Base-by-base conservation (phyloP, 1,140 invertebrate species). In the Laupala kohalensis region DNA sequence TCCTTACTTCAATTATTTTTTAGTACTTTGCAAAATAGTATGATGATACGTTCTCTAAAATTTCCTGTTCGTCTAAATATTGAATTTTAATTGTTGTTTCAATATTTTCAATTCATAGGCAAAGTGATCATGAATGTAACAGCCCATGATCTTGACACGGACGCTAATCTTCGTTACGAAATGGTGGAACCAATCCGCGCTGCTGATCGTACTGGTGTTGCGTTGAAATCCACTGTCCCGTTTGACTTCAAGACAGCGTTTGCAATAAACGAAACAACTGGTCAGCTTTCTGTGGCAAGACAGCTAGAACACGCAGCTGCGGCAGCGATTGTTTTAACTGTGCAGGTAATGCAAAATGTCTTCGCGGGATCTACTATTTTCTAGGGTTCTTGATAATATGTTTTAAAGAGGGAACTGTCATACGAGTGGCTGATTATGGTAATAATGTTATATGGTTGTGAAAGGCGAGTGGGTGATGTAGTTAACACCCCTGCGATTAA, bases 311-410 rank as follows among this genome's bases (percentile, higher is more conserved):
- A 95, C 75, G 91, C 94, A 81, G 85, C 87, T 72, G 87, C 87
- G 2, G 89, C 91, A n/a, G 88, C 91, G 23, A 86, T 95, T 4
- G 90, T 91, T 72, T 80, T 96, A 5, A 90, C 86, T 0, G 84
- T 95, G 2, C 84, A 88, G 79, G 37, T 53, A 19, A 53, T 1
- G 1, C n/a, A n/a, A n/a, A n/a, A n/a, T n/a, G n/a, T n/a, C n/a
- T n/a, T n/a, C n/a, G n/a, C n/a, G n/a, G n/a, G n/a, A n/a, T n/a
- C n/a, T n/a, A n/a, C n/a, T n/a, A n/a, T n/a, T n/a, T n/a, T n/a
- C n/a, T n/a, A n/a, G n/a, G n/a, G n/a, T n/a, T n/a, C n/a, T n/a
- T n/a, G n/a, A n/a, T n/a, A n/a, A n/a, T n/a, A n/a, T n/a, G n/a
- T n/a, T n/a, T n/a, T n/a, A n/a, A n/a, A n/a, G n/a, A n/a, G n/a